Percentiles rank a stretch among this genome's conserved stretches.
phyloP scores from a whole-genome alignment of 92 coral and sea anemone species.

The Epizoanthus ramosus region DNA sequence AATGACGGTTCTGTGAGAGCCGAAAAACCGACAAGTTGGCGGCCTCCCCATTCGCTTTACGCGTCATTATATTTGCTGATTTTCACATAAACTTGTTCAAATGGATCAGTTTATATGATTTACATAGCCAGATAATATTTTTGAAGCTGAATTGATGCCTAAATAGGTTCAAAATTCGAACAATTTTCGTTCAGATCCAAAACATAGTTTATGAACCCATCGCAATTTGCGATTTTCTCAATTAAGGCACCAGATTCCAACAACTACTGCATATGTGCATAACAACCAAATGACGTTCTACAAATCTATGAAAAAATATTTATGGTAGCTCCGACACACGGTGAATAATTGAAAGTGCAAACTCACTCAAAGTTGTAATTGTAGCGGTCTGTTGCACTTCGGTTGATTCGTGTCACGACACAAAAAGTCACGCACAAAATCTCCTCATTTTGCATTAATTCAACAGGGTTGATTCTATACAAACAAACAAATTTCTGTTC shows the following conservation, averaged over 20 bases:
- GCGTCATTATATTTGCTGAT: slow-evolving; percentile 38
- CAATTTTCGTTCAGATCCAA: too few species aligned
- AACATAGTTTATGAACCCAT: not conserved
- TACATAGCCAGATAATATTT: too few species aligned
- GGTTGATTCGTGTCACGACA: too few species aligned
- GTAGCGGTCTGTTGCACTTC: too few species aligned
- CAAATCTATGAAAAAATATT: slow-evolving; percentile 51
- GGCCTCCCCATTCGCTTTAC: slow-evolving; percentile 23
- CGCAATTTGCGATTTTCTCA: slow-evolving; percentile 44
- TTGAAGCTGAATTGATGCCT: too few species aligned
- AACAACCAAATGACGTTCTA: slow-evolving; percentile 30
- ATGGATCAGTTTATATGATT: too few species aligned
- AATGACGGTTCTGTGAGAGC: slow-evolving; percentile 30
- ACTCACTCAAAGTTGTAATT: slow-evolving; percentile 13
- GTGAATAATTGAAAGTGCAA: slow-evolving; percentile 47
- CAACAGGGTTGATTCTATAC: too few species aligned
- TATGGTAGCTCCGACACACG: slow-evolving; percentile 43
- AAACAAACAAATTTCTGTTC: too few species aligned
- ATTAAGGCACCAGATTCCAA: slow-evolving; percentile 44
- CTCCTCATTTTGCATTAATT: too few species aligned
- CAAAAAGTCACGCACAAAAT: too few species aligned
- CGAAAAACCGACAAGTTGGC: slow-evolving; percentile 35
- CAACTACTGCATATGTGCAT: slow-evolving; percentile 25
- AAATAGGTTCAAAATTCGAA: too few species aligned
- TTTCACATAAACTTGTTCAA: slow-evolving; percentile 24